Evolutionary conservation across 2,888 invertebrate species (phyloP).

Genomic region (Yponomeuta cagnagella): DNA sequence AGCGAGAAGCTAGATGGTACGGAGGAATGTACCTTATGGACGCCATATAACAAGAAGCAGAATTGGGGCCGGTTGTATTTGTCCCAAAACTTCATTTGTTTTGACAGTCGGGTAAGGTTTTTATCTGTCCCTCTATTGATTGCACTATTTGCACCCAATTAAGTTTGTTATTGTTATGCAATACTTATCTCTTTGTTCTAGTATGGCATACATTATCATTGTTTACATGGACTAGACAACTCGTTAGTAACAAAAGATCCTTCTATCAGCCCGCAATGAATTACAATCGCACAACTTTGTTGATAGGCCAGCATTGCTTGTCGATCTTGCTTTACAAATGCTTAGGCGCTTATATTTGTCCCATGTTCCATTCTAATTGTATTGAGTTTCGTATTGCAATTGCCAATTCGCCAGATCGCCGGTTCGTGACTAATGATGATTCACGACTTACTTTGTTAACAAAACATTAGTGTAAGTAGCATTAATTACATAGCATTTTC

Average conservation of each 20-base stretch:
- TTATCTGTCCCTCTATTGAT: background rate
- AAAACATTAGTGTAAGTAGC: background rate
- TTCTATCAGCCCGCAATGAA: background rate
- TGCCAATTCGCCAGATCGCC: background rate
- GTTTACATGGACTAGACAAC: background rate
- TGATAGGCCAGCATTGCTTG: background rate
- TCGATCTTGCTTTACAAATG: background rate
- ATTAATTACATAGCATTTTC: background rate
- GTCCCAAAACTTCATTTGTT: constrained; percentile 96
- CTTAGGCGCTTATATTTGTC: background rate
- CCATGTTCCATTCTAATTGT: background rate
- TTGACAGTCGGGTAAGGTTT: constrained; percentile 90
- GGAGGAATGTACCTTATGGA: constrained; percentile 93
- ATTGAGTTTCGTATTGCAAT: background rate
- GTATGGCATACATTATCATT: background rate
- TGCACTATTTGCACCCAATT: background rate
- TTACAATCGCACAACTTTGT: background rate
- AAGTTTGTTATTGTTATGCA: background rate
- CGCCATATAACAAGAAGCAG: constrained; percentile 94
- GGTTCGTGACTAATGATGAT: background rate
- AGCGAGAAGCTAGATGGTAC: constrained; percentile 96
- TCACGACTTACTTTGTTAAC: background rate
- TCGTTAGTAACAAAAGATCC: background rate
- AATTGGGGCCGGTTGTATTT: constrained; percentile 92
- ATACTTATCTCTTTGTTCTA: background rate